Evolutionary conservation across 2,797 vertebrate genomes (phyloP), one percentile per base, ranked within the genome.

Genomic region (Phrynocephalus guinanensis): DNA sequence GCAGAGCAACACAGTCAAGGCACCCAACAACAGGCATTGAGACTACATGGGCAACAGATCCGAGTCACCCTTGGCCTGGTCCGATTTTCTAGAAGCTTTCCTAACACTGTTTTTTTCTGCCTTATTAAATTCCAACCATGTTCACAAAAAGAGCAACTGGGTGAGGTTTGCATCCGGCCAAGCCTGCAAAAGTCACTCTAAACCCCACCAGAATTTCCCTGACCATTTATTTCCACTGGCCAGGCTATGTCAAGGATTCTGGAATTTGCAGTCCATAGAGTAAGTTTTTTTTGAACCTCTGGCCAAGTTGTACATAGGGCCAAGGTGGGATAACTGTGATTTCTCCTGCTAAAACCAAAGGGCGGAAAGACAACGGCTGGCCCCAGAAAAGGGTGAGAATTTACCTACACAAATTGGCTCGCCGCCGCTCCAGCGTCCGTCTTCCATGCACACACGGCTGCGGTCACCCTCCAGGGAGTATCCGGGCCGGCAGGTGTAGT

Each of bases 331-430:
- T 26, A 13, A 38, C 1, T 2, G 13, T 26, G 20, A 48, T 38
- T 6, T 48, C 60, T 75, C 15, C 15, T 1, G 60, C 66, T 81
- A 66, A 38, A 28, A 30, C 70, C 33, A 3, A 50, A 44, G 50
- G 60, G 44, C 38, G 78, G 50, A 83, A 68, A 44, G 83, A 0
- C 0, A 0, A 15, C 48, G 7, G 24, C 22, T 82, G 72, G 52
- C 28, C 72, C 52, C 60, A 79, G 48, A 13, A n/a, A 5, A 92
- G 90, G 90, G 81, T 56, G 90, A 86, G 79, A 76, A 95, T 95
- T 97, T 97, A 99, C 99, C 99, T 97, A 97, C 95, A 96, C 99
- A 99, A 67, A 96, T 83, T 0, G 99, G 99, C 92, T 99, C 98
- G 0, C 71, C 93, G 20, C 98, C 98, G 1, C 97, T 99, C 99